These are phyloP conservation scores for Drosophila histrio DNA, from an alignment of 2,888 invertebrate genomes.

Conservation along the genomic window DNA sequence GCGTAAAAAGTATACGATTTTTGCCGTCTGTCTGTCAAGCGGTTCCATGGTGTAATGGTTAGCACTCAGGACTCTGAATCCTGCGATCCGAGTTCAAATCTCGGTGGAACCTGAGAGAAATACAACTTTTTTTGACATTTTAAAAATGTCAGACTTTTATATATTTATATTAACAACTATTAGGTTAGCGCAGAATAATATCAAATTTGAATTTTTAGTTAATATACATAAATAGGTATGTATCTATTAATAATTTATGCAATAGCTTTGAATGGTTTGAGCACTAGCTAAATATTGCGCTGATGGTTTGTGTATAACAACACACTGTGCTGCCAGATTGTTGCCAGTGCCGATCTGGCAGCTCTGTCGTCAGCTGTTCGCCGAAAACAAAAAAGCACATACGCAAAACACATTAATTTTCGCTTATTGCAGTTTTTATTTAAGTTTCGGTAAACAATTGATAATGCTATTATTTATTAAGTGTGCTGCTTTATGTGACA, in stretches of 20 bases:
- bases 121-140: slow-evolving; percentile 10
- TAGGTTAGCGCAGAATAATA: no score
- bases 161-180: not conserved
- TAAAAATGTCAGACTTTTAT: not conserved
- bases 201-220: not conserved
- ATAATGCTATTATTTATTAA: not conserved
- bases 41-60: slow-evolving; percentile 86
- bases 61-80: slow-evolving; percentile 85
- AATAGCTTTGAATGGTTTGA: not conserved
- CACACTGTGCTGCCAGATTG: slow-evolving; percentile 27
- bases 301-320: slow-evolving; percentile 22
- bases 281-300: not conserved
- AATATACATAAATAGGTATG: not conserved
- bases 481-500: slow-evolving; percentile 1
- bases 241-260: no score
- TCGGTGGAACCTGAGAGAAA: slow-evolving; percentile 81
- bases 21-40: not conserved
- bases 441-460: slow-evolving; percentile 24
- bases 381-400: slow-evolving; percentile 10
- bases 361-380: slow-evolving; percentile 38
- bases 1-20: not conserved
- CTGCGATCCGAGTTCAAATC: slow-evolving; percentile 84
- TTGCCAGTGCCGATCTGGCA: slow-evolving; percentile 7
- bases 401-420: slow-evolving; percentile 18
- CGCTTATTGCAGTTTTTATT: slow-evolving; percentile 13